These are phyloP conservation scores for Hippocampus zosterae DNA, from an alignment of 2,113 vertebrate genomes.

Conservation along the genomic window DNA sequence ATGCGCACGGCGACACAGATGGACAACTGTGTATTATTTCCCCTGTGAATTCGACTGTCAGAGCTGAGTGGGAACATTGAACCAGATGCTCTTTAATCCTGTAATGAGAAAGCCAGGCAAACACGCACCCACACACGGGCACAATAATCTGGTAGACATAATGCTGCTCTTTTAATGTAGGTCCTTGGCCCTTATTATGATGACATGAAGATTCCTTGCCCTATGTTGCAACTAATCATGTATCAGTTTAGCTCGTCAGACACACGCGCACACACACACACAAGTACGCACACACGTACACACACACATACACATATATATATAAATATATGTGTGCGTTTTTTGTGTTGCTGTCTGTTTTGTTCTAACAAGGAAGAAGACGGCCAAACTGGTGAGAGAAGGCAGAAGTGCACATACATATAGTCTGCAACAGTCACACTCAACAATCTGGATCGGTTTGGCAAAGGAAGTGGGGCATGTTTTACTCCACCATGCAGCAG, in stretches of 20 bases:
- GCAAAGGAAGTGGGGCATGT: conserved; percentile 30
- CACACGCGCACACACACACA: conserved; percentile 4
- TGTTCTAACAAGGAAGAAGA: conserved; percentile 25
- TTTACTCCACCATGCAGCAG: conserved; percentile 15
- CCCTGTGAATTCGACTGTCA: conserved; percentile 53
- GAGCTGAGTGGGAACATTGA: conserved; percentile 60
- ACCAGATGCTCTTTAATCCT: conserved; percentile 71
- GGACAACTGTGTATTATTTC: conserved; percentile 60
- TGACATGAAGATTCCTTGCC: conserved; percentile 52
- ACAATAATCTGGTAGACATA: conserved; percentile 57
- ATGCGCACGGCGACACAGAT: conserved; percentile 18
- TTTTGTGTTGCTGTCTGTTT: conserved; percentile 43
- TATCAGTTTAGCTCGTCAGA: conserved; percentile 58
- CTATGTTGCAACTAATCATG: conserved; percentile 57
- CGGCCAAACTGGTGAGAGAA: conserved; percentile 36
- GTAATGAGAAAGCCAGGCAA: conserved; percentile 68
- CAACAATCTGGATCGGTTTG: conserved; percentile 40
- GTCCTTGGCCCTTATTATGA: conserved; percentile 49
- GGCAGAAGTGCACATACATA: conserved; percentile 14
- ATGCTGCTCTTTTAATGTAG: conserved; percentile 59
- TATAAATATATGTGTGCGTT: conserved; percentile 29
- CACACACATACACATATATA: conserved; percentile 19
- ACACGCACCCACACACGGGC: conserved; percentile 8
- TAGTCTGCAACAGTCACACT: not conserved
- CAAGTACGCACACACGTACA: conserved; percentile 34